Conservation (phyloP, 2,888 invertebrate species). For the Micropterix aruncella region DNA sequence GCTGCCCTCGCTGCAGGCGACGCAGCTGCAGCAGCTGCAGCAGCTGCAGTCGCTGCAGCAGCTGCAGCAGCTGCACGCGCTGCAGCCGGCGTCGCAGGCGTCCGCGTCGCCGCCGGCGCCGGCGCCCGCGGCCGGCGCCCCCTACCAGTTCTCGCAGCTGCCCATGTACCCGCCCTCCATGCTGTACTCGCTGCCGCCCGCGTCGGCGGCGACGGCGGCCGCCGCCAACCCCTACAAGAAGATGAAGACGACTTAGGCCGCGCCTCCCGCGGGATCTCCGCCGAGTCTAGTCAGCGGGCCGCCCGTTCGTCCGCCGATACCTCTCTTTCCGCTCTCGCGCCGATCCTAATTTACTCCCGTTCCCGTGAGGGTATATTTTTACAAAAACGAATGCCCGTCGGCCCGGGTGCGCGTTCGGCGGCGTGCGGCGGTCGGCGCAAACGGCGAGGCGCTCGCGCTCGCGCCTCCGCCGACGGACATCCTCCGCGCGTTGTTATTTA, state of each 20-base stretch:
- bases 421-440: slow-evolving; percentile 32
- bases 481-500: no score
- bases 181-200: slow-evolving; percentile 28
- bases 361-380: no score
- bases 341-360: no score
- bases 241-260: slow-evolving; percentile 70
- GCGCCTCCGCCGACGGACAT: slow-evolving; percentile 33
- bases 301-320: slow-evolving; percentile 13
- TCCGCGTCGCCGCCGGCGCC: slow-evolving; percentile 27
- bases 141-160: slow-evolving; percentile 9
- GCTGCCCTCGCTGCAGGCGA: slow-evolving; percentile 16
- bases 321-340: background rate
- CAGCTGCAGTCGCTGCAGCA: slow-evolving; percentile 18
- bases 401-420: slow-evolving; percentile 31
- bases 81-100: slow-evolving; percentile 34
- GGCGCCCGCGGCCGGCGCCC: slow-evolving; percentile 20
- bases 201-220: slow-evolving; percentile 27
- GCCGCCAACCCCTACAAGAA: slow-evolving; percentile 74
- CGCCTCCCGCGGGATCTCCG: slow-evolving; percentile 22
- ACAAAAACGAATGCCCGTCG: no score
- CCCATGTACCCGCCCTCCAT: slow-evolving; percentile 28
- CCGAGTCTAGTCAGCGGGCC: slow-evolving; percentile 12
- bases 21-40: slow-evolving; percentile 18
- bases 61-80: slow-evolving; percentile 18
- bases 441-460: slow-evolving; percentile 34